These are phyloP conservation scores for Chunga burmeisteri DNA, from an alignment of 2,113 vertebrate genomes.

Conservation along the genomic window DNA sequence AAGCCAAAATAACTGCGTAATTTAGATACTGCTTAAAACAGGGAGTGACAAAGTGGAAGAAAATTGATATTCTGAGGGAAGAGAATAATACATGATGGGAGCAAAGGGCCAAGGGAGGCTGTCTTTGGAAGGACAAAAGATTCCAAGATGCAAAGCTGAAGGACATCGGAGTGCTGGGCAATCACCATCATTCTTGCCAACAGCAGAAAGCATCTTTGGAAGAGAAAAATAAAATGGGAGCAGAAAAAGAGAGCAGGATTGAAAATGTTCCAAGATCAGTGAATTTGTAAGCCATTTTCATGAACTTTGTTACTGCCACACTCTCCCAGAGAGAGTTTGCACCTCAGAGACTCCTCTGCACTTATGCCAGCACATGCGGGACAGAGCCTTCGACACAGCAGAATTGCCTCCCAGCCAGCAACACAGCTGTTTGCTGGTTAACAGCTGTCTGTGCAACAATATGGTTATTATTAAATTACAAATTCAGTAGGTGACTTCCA, in stretches of 20 bases:
- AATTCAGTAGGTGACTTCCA: not conserved
- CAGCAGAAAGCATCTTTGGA: not conserved
- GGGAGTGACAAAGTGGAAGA: not conserved
- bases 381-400: not conserved
- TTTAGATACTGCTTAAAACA: not conserved
- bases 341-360: not conserved
- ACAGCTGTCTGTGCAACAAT: not conserved
- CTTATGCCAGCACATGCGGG: rapidly evolving
- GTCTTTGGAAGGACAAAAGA: not conserved
- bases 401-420: not conserved
- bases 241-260: not conserved
- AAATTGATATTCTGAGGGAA: not conserved
- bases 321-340: not conserved
- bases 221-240: not conserved
- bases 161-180: not conserved
- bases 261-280: not conserved
- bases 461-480: not conserved
- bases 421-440: not conserved
- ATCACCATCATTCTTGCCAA: not conserved
- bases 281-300: not conserved
- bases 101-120: not conserved
- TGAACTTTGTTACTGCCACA: not conserved
- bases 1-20: not conserved
- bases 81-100: not conserved
- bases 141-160: not conserved